These are phyloP conservation scores for Aurelia aurita complex sp. Pacific DNA, from an alignment of 30 jellyfish, hydroid and myxozoan genomes.

Conservation along the genomic window DNA sequence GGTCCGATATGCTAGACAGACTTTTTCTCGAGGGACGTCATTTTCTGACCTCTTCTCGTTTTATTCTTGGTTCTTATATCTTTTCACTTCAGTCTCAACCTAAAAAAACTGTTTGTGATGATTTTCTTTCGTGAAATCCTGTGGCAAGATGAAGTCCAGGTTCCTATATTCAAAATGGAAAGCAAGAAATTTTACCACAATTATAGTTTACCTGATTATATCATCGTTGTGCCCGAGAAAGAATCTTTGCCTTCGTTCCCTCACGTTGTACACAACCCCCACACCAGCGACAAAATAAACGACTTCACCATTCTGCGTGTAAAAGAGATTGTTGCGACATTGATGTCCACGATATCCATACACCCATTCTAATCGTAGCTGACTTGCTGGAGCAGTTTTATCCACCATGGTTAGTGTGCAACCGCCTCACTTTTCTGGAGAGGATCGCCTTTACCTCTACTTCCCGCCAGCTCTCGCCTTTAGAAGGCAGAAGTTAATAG, in stretches of 20 bases:
- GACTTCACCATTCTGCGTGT: constrained; percentile 75
- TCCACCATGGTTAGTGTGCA: constrained; percentile 69
- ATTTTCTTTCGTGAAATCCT: not conserved
- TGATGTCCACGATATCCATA: constrained; percentile 99
- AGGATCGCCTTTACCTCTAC: not conserved
- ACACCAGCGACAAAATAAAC: constrained; percentile 98
- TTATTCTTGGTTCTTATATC: too few species aligned
- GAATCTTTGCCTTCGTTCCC: constrained; percentile 77
- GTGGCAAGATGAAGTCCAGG: not conserved
- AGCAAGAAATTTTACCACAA: not conserved
- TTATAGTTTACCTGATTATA: constrained; percentile 74
- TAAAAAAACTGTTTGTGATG: too few species aligned
- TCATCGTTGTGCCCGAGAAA: constrained; percentile 96
- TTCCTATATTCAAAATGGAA: not conserved
- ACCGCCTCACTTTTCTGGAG: not conserved
- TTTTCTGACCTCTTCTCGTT: too few species aligned
- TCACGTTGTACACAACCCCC: constrained; percentile 87
- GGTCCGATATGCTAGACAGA: too few species aligned
- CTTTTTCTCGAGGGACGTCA: too few species aligned
- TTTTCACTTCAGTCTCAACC: too few species aligned
- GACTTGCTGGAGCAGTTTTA: constrained; percentile 89
- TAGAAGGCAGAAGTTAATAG: not conserved
- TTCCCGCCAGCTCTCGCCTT: not conserved
- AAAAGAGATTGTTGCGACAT: constrained; percentile 92
- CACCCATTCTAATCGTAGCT: constrained; percentile 93